Evolutionary conservation across 2,888 invertebrate species (phyloP).

Genomic region (Amphimallon solstitiale): DNA sequence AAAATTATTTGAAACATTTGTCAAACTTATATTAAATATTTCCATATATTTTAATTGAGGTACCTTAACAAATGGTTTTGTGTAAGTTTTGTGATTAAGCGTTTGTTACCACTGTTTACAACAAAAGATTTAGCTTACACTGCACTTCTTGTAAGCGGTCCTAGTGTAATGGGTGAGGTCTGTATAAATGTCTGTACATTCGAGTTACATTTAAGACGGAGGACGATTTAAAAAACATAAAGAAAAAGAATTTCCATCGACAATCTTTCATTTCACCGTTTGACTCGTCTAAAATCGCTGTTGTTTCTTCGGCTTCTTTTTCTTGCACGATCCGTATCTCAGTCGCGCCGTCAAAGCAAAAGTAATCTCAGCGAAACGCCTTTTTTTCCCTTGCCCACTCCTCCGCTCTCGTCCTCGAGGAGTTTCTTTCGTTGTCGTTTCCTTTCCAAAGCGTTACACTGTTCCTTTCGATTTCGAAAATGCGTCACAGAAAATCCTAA

Average conservation of each 20-base stretch:
- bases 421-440: not conserved
- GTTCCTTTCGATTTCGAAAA: not conserved
- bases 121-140: too few species aligned
- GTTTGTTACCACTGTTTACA: too few species aligned
- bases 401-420: not conserved
- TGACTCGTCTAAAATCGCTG: constrained; percentile 14
- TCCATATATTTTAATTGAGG: too few species aligned
- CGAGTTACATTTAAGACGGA: not conserved
- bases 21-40: too few species aligned
- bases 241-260: not conserved
- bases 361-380: constrained; percentile 25
- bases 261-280: not conserved
- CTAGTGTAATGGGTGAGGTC: too few species aligned
- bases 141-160: too few species aligned
- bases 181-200: too few species aligned
- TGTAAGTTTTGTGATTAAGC: too few species aligned
- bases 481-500: too few species aligned
- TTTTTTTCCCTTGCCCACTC: not conserved
- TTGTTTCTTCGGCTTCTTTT: not conserved
- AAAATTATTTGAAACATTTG: too few species aligned
- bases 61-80: too few species aligned
- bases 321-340: constrained; percentile 1
- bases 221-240: not conserved
- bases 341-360: constrained; percentile 18
- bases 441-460: not conserved